Conservation (phyloP, 2,797 vertebrate species). For the Podarcis lilfordi region DNA sequence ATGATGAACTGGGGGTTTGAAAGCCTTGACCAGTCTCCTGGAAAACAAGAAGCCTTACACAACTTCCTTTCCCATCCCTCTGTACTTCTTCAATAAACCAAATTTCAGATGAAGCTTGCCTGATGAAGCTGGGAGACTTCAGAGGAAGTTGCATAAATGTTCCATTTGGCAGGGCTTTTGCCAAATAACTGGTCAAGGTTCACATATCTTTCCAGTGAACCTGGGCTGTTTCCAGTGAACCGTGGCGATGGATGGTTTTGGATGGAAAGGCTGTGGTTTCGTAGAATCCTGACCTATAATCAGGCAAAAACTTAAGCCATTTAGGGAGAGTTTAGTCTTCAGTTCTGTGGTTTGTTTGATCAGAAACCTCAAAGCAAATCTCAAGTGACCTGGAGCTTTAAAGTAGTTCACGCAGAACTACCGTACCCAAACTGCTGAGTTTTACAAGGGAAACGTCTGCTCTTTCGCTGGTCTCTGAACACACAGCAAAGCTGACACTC, state of each 20-base stretch:
- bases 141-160: conserved; percentile 17
- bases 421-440: conserved; percentile 13
- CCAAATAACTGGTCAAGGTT: conserved; percentile 23
- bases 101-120: not conserved
- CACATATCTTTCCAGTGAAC: conserved; percentile 44
- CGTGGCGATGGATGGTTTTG: conserved; percentile 21
- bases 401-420: conserved; percentile 19
- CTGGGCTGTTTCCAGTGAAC: conserved; percentile 37
- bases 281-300: conserved; percentile 29
- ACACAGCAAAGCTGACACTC: not conserved
- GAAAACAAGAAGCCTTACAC: not conserved
- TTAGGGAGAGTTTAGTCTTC: conserved; percentile 46
- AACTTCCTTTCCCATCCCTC: not conserved
- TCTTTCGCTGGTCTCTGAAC: conserved; percentile 23
- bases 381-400: conserved; percentile 46
- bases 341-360: conserved; percentile 42
- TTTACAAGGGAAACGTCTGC: conserved; percentile 17
- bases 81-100: not conserved
- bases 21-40: not conserved
- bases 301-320: conserved; percentile 30
- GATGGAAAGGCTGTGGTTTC: conserved; percentile 43
- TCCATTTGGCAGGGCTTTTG: not conserved
- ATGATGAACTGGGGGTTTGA: not conserved
- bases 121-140: not conserved
- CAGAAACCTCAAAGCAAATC: conserved; percentile 48